phyloP scores from a whole-genome alignment of 2,797 vertebrate genomes.

The Zalophus californianus region DNA sequence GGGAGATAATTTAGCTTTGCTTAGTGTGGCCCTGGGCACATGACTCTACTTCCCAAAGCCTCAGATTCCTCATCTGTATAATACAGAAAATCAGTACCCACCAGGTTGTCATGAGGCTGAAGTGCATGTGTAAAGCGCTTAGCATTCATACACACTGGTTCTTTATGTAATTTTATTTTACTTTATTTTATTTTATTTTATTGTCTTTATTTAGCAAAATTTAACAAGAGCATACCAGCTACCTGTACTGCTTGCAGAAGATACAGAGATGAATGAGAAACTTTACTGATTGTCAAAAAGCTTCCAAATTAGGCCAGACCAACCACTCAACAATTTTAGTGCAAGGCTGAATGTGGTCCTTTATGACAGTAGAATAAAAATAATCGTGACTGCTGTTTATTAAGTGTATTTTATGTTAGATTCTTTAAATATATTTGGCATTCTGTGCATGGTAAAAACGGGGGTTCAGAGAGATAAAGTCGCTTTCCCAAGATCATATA shows the following conservation, averaged over 20 bases:
- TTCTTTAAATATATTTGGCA: conserved; percentile 10
- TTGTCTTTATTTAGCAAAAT: background rate
- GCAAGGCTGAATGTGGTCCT: background rate
- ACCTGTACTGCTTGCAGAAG: background rate
- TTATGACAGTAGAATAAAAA: background rate
- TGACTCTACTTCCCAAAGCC: background rate
- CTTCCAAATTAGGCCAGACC: background rate
- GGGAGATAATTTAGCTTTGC: background rate
- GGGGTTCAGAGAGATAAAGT: conserved; percentile 33
- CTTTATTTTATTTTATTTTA: background rate
- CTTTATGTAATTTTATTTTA: background rate
- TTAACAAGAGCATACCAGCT: background rate
- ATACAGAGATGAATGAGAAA: conserved; percentile 3
- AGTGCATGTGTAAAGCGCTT: background rate
- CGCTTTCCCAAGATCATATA: background rate
- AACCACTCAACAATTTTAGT: background rate
- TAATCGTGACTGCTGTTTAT: background rate
- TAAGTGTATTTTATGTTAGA: background rate
- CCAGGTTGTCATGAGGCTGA: background rate
- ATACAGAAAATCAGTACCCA: background rate
- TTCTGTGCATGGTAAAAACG: background rate
- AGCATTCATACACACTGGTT: background rate
- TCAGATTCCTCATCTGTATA: background rate
- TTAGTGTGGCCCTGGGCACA: background rate
- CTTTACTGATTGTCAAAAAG: background rate